Conservation (phyloP, 2,113 vertebrate species). For the Pristiophorus japonicus region DNA sequence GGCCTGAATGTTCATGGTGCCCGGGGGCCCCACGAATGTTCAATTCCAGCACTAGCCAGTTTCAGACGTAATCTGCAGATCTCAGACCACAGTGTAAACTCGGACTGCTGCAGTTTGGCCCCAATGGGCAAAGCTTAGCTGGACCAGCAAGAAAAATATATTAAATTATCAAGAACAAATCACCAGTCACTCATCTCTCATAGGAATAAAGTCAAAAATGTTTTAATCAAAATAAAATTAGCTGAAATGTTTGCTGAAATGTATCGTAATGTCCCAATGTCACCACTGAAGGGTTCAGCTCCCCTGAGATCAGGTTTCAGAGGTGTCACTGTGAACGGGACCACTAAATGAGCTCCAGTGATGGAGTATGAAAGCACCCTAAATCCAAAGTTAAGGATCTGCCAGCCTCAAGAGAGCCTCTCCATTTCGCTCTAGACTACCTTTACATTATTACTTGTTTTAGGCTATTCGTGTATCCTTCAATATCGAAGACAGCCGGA, state of each 20-base stretch:
- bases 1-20: no score
- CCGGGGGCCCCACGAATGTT: no score
- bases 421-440: not conserved
- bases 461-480: not conserved
- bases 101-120: not conserved
- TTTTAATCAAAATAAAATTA: not conserved
- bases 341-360: not conserved
- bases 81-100: not conserved
- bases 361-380: not conserved
- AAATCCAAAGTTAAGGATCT: not conserved
- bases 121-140: not conserved
- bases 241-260: not conserved
- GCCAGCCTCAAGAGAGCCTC: not conserved
- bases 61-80: no score
- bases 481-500: not conserved
- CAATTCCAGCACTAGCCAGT: no score
- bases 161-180: not conserved
- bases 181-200: not conserved
- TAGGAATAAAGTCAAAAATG: not conserved
- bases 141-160: not conserved
- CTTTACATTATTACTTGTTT: not conserved
- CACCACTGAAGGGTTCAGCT: not conserved
- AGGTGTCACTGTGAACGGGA: not conserved
- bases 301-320: not conserved
- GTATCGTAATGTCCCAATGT: not conserved